Conservation (phyloP, 2,888 invertebrate species). For the Dryobotodes eremita region DNA sequence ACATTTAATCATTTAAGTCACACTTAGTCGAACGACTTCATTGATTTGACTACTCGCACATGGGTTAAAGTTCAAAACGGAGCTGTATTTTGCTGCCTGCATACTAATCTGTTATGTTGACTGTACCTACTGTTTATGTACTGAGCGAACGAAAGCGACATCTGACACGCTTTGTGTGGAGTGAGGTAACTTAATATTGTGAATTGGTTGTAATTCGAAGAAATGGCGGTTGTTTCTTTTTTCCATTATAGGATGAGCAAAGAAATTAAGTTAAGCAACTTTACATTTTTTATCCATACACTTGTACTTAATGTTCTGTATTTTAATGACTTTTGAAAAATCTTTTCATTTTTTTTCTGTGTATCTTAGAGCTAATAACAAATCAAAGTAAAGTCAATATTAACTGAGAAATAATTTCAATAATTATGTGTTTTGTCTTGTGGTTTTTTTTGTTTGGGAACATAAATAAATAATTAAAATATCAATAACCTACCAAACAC, state of each 20-base stretch:
- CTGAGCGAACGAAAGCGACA: constrained; percentile 72
- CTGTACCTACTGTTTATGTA: constrained; percentile 24
- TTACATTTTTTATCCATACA: too few species aligned
- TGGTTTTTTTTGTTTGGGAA: too few species aligned
- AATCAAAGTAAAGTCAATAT: too few species aligned
- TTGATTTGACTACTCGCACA: background rate
- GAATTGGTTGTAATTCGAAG: constrained; percentile 16
- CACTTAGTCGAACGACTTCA: background rate
- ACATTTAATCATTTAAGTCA: background rate
- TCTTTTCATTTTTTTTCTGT: too few species aligned
- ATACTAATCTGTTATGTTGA: constrained; percentile 14
- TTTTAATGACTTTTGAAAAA: too few species aligned
- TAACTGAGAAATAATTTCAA: too few species aligned
- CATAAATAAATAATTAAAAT: background rate
- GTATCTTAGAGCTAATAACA: too few species aligned
- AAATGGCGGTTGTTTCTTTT: background rate
- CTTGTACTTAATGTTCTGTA: too few species aligned
- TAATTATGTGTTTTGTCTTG: too few species aligned
- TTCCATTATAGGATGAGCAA: background rate
- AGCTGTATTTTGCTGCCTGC: background rate
- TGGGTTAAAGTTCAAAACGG: background rate
- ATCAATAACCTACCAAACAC: too few species aligned
- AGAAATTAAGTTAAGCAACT: too few species aligned
- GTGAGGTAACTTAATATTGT: constrained; percentile 57
- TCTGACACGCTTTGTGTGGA: constrained; percentile 67